Conservation (phyloP, 2,797 vertebrate genomes). For the Bovichtus variegatus region DNA sequence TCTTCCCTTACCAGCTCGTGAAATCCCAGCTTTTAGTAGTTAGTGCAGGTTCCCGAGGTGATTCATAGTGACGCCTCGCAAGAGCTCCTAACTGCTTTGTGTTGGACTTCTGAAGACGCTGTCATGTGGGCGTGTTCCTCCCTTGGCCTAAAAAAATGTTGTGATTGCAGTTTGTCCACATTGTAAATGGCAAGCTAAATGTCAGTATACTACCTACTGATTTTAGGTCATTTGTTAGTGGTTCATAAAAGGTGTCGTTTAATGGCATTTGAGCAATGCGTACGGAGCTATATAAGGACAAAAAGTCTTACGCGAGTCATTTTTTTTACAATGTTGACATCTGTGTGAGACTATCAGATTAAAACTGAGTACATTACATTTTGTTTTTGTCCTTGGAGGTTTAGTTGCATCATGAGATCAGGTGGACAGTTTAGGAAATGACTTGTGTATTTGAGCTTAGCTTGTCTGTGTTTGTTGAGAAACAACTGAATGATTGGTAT, state of each 20-base stretch:
- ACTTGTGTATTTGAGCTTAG: slow-evolving; percentile 43
- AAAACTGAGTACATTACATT: not conserved
- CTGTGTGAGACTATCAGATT: not conserved
- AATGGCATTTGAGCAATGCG: not conserved
- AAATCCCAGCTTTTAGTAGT: slow-evolving; percentile 51
- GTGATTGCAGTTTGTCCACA: slow-evolving; percentile 88
- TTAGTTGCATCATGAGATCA: slow-evolving; percentile 20
- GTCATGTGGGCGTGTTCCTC: slow-evolving; percentile 73
- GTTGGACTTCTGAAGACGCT: slow-evolving; percentile 44
- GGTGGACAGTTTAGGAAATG: slow-evolving; percentile 35
- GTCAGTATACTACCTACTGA: slow-evolving; percentile 52
- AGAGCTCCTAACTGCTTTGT: slow-evolving; percentile 63
- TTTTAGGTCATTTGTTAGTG: slow-evolving; percentile 29
- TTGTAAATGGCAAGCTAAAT: slow-evolving; percentile 73
- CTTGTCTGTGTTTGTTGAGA: slow-evolving; percentile 63
- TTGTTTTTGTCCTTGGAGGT: slow-evolving; percentile 8
- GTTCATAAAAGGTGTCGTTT: slow-evolving; percentile 24
- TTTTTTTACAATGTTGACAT: not conserved
- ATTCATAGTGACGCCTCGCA: slow-evolving; percentile 63
- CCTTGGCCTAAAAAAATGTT: slow-evolving; percentile 80
- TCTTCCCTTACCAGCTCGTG: slow-evolving; percentile 63
- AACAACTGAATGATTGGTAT: slow-evolving; percentile 74
- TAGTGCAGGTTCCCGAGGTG: slow-evolving; percentile 53
- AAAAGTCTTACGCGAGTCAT: not conserved
- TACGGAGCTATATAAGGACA: not conserved